Conservation (phyloP, 2,888 invertebrate genomes). For the Nyleta sp. region DNA sequence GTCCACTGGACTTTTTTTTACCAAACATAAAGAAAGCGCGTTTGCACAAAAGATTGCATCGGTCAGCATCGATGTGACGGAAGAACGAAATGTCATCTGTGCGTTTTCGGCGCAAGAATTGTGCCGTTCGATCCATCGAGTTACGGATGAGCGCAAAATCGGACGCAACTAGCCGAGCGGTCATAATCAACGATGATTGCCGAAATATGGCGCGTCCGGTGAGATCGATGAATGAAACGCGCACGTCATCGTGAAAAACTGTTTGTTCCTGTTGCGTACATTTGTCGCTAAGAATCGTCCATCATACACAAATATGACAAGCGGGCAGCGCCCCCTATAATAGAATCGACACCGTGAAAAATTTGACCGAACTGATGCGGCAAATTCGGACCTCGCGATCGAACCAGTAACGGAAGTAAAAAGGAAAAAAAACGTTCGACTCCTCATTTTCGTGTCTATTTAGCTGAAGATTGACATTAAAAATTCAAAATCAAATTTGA, state of each 20-base stretch:
- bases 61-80: slow-evolving; percentile 56
- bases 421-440: too few species aligned
- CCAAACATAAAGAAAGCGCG: slow-evolving; percentile 34
- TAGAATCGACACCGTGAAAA: slow-evolving; percentile 80
- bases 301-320: slow-evolving; percentile 83
- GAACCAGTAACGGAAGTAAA: slow-evolving; percentile 59
- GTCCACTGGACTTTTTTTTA: slow-evolving; percentile 15
- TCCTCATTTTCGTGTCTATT: too few species aligned
- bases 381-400: slow-evolving; percentile 77
- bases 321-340: slow-evolving; percentile 77
- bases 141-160: slow-evolving; percentile 69
- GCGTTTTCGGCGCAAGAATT: slow-evolving; percentile 41
- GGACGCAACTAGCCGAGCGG: slow-evolving; percentile 73
- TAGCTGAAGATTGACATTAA: too few species aligned
- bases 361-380: slow-evolving; percentile 79
- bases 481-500: too few species aligned
- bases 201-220: slow-evolving; percentile 75
- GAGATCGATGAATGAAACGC: slow-evolving; percentile 75
- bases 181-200: slow-evolving; percentile 78
- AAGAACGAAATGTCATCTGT: slow-evolving; percentile 56
- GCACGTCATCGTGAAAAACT: slow-evolving; percentile 78
- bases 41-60: slow-evolving; percentile 50
- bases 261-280: slow-evolving; percentile 72
- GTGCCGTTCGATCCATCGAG: slow-evolving; percentile 52
- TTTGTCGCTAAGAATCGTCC: slow-evolving; percentile 76